These are phyloP conservation scores for Conopomorpha cramerella DNA, from an alignment of 1,140 invertebrate species.

Conservation along the genomic window DNA sequence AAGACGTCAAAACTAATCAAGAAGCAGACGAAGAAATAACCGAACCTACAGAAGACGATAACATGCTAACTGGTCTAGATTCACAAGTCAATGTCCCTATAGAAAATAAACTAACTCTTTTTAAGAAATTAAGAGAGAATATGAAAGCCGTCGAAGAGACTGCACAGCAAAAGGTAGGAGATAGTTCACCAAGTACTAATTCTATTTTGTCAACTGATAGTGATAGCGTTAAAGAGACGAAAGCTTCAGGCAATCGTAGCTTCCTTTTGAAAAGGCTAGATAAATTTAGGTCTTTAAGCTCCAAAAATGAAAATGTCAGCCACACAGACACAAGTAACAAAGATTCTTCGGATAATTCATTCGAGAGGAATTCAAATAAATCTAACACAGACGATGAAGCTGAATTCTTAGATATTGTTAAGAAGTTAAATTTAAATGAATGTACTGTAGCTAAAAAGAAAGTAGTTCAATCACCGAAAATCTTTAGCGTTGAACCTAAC, in stretches of 20 bases:
- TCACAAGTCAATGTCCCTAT: conserved; percentile 16
- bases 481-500: conserved; percentile 4
- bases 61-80: conserved; percentile 12
- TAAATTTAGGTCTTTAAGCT: too few relatives aligned
- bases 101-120: conserved; percentile 8
- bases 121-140: background rate
- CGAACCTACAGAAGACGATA: too few relatives aligned
- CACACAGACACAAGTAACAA: too few relatives aligned
- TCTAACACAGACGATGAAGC: background rate
- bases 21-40: too few relatives aligned
- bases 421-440: conserved; percentile 3
- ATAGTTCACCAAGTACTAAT: background rate
- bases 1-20: too few relatives aligned
- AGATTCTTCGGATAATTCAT: background rate
- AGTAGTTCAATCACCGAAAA: conserved; percentile 2
- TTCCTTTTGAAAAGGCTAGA: too few relatives aligned
- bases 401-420: conserved; percentile 2
- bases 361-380: background rate
- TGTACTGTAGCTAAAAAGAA: conserved; percentile 1
- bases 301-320: too few relatives aligned
- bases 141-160: too few relatives aligned
- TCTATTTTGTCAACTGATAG: too few relatives aligned
- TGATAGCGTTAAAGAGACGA: too few relatives aligned
- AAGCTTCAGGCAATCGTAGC: too few relatives aligned
- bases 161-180: background rate